Base-by-base conservation (phyloP, 2,888 invertebrate genomes). In the Fabriciana adippe region DNA sequence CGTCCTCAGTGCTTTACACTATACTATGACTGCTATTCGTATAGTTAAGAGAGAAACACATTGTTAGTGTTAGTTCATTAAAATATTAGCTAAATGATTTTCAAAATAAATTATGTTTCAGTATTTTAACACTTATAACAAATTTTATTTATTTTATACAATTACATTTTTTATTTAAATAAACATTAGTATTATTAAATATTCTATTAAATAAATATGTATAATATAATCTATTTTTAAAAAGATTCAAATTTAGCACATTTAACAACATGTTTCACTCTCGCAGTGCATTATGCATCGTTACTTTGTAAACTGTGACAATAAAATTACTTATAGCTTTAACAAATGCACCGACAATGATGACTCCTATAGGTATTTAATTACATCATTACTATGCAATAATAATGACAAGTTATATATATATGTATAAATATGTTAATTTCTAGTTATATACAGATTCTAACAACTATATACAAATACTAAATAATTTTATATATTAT, bases 391-490 rank as follows among this genome's bases (percentile, higher is more conserved):
- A 57, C 26, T n/a, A 53, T 35, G 2, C 54, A 31, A 51, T 45
- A 15, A 35, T 62, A 64, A 53, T 63, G 53, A 53, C 35, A 47
- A 63, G 18, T 57, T 57, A 64, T 53, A 53, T 41, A 70, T 21
- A 66, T 71, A 71, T 72, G 84, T 89, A 87, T 86, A 89, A 88
- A 87, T 81, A 81, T 85, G 80, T 82, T 81, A 78, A 79, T 51
- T 48, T 81, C 85, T 90, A 89, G 31, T 75, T 90, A 91, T 91
- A 84, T 91, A 91, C 92, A 91, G 81, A 76, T 77, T 75, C 87
- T 89, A 89, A 87, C 87, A 85, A 80, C 85, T 91, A 91, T 91
- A 89, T 92, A 90, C 89, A 92, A 87, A 90, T 87, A 91, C 86
- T 83, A 69, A 73, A 88, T 87, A 84, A 86, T 85, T 85, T 85